Base-by-base conservation (phyloP, 2,113 vertebrate species). In the Nyctibius bracteatus region DNA sequence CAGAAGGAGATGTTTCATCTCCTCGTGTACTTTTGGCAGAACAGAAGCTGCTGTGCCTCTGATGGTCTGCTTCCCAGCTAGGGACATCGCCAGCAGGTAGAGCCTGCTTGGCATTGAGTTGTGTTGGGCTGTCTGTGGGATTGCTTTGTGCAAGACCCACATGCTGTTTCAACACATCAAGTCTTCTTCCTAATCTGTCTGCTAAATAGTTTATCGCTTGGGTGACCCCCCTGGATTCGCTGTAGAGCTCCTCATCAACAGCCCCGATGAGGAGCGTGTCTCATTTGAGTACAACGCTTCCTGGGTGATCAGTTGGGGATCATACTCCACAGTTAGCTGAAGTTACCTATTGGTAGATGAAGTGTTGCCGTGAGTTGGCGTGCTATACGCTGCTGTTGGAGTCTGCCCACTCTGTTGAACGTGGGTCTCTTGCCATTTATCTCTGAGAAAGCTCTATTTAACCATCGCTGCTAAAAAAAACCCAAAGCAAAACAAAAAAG, bases 381-480 rank as follows among this genome's bases (percentile, higher is more conserved):
- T 44, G 49, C 43, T 14, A 4, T 1, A 0, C 15, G 8, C 59
- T 35, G 46, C 74, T 72, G 0, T 5, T 2, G 3, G n/a, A 39
- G 30, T 27, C 91, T 90, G 62, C 31, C 79, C 0, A 0, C 58
- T 39, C 58, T 66, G 30, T 10, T 65, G 55, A 55, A 4, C 9
- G 1, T 0, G 2, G 39, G 12, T 61, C 37, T 75, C n/a, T 72
- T 1, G 3, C 61, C 39, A 33, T 46, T 68, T 62, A 16, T 14
- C 39, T 58, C 70, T 92, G 70, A 39, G 51, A 88, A 80, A 54
- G 17, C n/a, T 91, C 46, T 70, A 0, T 58, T 61, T 66, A 81
- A 44, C 65, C 22, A 21, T 57, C 44, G 8, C 28, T 37, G 39
- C 63, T 90, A 43, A 43, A 30, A 80, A 84, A 39, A 15, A 11